Conservation (phyloP, 2,888 invertebrate species). For the Carcina quercana region DNA sequence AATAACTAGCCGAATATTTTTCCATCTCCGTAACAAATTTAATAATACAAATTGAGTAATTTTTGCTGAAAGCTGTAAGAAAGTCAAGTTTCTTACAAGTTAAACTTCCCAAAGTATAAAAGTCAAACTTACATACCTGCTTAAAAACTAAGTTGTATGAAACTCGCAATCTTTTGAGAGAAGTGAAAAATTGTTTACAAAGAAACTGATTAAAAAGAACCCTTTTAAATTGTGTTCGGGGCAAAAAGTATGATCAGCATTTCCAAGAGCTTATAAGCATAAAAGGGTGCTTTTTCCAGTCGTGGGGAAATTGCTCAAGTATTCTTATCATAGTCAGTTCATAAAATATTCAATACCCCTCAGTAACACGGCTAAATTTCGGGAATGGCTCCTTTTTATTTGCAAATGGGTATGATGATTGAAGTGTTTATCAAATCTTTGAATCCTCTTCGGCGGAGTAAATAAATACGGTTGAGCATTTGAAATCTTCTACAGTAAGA, state of each 20-base stretch:
- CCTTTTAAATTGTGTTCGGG: slow-evolving; percentile 20
- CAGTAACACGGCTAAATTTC: slow-evolving; percentile 28
- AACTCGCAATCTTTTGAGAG: slow-evolving; percentile 9
- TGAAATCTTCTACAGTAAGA: neutral
- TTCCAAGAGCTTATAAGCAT: slow-evolving; percentile 33
- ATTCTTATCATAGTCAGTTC: slow-evolving; percentile 41
- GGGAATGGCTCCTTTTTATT: slow-evolving; percentile 22
- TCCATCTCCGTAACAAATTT: neutral
- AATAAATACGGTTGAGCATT: neutral
- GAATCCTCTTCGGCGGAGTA: slow-evolving; percentile 10
- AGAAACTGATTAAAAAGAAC: slow-evolving; percentile 24
- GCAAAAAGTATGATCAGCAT: slow-evolving; percentile 29
- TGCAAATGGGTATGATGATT: slow-evolving; percentile 13
- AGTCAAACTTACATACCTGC: slow-evolving; percentile 1
- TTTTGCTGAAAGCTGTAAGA: neutral
- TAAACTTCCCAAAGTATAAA: too few species aligned
- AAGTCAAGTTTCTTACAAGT: neutral
- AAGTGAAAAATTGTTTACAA: slow-evolving; percentile 18
- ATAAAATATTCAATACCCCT: slow-evolving; percentile 42
- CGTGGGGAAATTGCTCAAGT: slow-evolving; percentile 29
- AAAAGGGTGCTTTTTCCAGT: slow-evolving; percentile 32
- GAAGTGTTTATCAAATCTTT: slow-evolving; percentile 21
- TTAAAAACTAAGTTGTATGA: slow-evolving; percentile 8
- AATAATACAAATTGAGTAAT: slow-evolving; percentile 1
- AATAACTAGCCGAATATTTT: neutral